Evolutionary conservation across 2,113 vertebrate genomes (phyloP), one percentile per base, ranked within the genome.

Genomic region (Hoplias malabaricus): DNA sequence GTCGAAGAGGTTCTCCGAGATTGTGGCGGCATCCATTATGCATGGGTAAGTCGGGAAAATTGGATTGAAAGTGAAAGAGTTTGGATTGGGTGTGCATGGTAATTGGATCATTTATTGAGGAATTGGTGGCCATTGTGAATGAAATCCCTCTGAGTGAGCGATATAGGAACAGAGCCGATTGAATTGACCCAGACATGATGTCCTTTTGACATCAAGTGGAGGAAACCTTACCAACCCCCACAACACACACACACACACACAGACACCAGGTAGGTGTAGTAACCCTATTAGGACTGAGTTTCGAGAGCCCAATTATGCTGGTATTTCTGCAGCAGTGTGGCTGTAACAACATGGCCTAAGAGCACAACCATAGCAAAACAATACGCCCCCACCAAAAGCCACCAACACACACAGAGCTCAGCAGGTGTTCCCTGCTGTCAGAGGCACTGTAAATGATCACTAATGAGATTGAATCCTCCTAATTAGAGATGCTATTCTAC

Each of bases 31-130:
- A 25, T 67, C 40, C 69, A 88, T 85, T 84, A 86, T 69, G 73
- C 29, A 38, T 67, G 68, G 67, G 71, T 43, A 11, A 46, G 33
- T 53, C 13, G 29, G 78, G 67, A 75, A 82, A 80, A 84, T 73
- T 75, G 78, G 79, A 87, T 82, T 87, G 81, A 85, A 85, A 87
- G 86, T 74, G 80, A 90, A 89, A 83, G 71, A 70, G 83, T 88
- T 84, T 86, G 80, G 86, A 86, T 80, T 86, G 78, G 65, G 63
- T 84, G 85, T 83, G 81, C 84, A 90, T 85, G 69, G 85, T 88
- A 91, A 90, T 84, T 12, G 59, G 63, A 77, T 36, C 75, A 79
- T 76, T 87, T 69, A 77, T 25, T 54, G n/a, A 50, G 80, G 66
- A 77, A 83, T 54, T 82, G 83, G 81, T 79, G 80, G 79, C 75